phyloP scores from a whole-genome alignment of 2,113 vertebrate genomes.

The Eulemur rufifrons region DNA sequence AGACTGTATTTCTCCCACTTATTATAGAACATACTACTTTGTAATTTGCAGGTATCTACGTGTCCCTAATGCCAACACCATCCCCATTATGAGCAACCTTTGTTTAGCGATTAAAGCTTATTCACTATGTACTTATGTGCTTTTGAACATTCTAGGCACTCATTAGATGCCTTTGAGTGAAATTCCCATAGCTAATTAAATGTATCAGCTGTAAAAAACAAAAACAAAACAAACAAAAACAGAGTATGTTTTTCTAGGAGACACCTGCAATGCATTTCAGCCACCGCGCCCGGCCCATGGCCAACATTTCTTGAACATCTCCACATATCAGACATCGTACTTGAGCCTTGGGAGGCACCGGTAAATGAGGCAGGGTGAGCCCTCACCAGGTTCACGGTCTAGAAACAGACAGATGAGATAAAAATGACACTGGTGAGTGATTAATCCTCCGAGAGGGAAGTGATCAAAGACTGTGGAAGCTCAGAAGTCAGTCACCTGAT shows the following conservation, averaged over 20 bases:
- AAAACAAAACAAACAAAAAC: neutral
- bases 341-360: neutral
- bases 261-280: neutral
- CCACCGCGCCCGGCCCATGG: neutral
- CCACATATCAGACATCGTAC: neutral
- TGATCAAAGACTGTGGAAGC: neutral
- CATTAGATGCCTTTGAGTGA: neutral
- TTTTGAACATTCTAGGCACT: neutral
- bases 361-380: neutral
- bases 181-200: neutral
- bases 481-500: neutral
- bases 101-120: neutral
- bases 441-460: neutral
- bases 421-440: neutral
- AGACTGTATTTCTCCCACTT: neutral
- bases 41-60: neutral
- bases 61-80: neutral
- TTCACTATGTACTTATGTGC: neutral
- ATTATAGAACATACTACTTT: neutral
- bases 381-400: neutral
- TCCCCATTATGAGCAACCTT: neutral
- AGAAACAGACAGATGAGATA: neutral
- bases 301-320: neutral
- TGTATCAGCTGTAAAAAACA: neutral
- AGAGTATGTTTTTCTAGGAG: neutral